phyloP scores from a whole-genome alignment of 2,888 invertebrate genomes.

The Ornithoptera alexandrae region DNA sequence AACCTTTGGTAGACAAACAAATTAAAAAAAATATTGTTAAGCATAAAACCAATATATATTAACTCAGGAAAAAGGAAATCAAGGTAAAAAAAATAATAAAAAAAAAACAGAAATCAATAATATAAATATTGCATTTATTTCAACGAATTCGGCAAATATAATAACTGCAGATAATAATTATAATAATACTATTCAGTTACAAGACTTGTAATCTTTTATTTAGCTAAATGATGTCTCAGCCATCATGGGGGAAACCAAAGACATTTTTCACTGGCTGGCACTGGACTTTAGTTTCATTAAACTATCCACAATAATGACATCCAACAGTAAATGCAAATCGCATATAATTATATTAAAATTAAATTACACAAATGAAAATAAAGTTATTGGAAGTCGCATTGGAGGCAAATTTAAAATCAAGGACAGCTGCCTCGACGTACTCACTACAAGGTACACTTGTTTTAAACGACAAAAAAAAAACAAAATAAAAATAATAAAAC shows the following conservation, averaged over 20 bases:
- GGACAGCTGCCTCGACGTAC: slow-evolving; percentile 46
- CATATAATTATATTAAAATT: slow-evolving; percentile 71
- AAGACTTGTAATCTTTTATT: slow-evolving; percentile 67
- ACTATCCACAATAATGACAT: slow-evolving; percentile 65
- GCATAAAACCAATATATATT: slow-evolving; percentile 49
- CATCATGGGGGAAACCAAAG: slow-evolving; percentile 53
- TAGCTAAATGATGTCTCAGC: slow-evolving; percentile 41
- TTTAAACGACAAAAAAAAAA: slow-evolving; percentile 54
- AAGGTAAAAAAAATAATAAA: slow-evolving; percentile 67
- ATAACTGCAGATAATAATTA: slow-evolving; percentile 79
- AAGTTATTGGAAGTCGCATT: slow-evolving; percentile 75
- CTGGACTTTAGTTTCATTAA: slow-evolving; percentile 67
- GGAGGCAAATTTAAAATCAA: slow-evolving; percentile 70
- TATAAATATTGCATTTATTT: slow-evolving; percentile 82
- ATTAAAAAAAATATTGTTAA: slow-evolving; percentile 30
- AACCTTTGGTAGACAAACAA: slow-evolving; percentile 35
- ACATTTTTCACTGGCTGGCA: slow-evolving; percentile 72
- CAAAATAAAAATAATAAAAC: slow-evolving; percentile 64
- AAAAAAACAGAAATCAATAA: slow-evolving; percentile 78
- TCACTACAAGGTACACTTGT: slow-evolving; percentile 46
- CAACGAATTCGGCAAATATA: slow-evolving; percentile 79
- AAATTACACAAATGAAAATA: slow-evolving; percentile 76
- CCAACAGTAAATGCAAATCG: slow-evolving; percentile 78
- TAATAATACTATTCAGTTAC: slow-evolving; percentile 79
- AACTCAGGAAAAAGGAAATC: slow-evolving; percentile 68